Base-by-base conservation (phyloP, 2,113 vertebrate species). In the Oenanthe oenanthe region DNA sequence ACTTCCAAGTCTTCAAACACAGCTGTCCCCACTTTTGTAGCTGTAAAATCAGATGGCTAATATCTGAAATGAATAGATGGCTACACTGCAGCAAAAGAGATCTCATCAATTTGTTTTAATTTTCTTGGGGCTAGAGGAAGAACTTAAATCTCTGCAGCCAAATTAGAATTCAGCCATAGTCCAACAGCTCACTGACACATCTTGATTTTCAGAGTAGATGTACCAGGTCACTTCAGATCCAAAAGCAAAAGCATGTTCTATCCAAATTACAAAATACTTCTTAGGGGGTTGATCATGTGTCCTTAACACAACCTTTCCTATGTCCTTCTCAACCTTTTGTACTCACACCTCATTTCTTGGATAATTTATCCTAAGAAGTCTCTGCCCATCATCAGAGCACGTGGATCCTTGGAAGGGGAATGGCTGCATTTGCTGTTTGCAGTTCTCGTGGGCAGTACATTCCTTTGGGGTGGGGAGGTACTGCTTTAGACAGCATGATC, bases 1-100 rank as follows among this genome's bases (percentile, higher is more conserved):
- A 71, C 88, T 93, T 91, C 47, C 38, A 92, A 71, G 51, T 91
- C 54, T 74, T 83, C 48, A 65, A 92, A 83, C 50, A 80, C 58
- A 92, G 54, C 67, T 83, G 75, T 89, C 42, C 62, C 32, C 31
- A 50, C 45, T 70, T 94, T 51, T 50, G 42, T 58, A 62, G 88
- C 32, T 80, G 71, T 70, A 92, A 85, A 93, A 90, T 90, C 72
- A 70, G 50, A 26, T 85, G 53, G 63, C 29, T 43, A 38, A 40
- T 82, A 80, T 47, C 42, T 80, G 60, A 90, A 94, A 7, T 12
- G 40, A 79, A 66, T 77, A 66, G 25, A 62, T 58, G 22, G 65
- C 50, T 50, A n/a, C 2, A 5, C 29, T 92, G 54, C 71, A 90
- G 24, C 38, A 90, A 70, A 65, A 79, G 17, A 65, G 29, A 58